Evolutionary conservation across 2,113 vertebrate genomes (phyloP).

Genomic region (Poeciliopsis prolifica): DNA sequence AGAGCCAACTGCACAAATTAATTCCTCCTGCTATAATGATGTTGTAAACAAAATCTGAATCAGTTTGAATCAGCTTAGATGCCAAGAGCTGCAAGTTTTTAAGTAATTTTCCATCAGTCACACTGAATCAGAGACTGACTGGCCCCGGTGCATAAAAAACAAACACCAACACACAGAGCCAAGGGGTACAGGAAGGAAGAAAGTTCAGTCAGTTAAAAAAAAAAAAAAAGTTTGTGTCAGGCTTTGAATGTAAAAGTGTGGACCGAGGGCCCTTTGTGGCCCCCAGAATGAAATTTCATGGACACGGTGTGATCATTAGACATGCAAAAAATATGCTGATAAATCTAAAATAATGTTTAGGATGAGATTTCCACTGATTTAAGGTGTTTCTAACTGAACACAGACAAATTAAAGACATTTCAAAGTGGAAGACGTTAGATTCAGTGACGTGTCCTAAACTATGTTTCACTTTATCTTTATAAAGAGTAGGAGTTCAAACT

Average conservation of each 20-base stretch:
- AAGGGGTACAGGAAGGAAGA: not conserved
- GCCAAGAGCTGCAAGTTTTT: conserved; percentile 18
- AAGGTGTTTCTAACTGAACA: too few species aligned
- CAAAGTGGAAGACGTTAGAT: too few species aligned
- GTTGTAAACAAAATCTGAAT: conserved; percentile 64
- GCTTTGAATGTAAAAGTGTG: not conserved
- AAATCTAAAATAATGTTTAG: too few species aligned
- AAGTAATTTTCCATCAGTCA: conserved; percentile 12
- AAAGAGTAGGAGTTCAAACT: too few species aligned
- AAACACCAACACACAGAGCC: not conserved
- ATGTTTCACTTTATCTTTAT: too few species aligned
- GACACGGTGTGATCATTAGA: too few species aligned
- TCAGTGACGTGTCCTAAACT: too few species aligned
- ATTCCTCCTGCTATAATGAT: conserved; percentile 60
- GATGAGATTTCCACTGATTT: too few species aligned
- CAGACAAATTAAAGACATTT: too few species aligned
- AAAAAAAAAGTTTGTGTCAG: not conserved
- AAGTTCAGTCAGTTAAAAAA: not conserved
- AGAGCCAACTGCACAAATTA: conserved; percentile 57
- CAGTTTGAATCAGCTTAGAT: conserved; percentile 38
- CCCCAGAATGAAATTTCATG: not conserved
- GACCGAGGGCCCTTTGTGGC: not conserved
- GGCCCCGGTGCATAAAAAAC: not conserved
- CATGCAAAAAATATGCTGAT: too few species aligned
- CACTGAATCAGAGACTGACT: not conserved